Evolutionary conservation across 1,140 invertebrate genomes (phyloP), one percentile per base, ranked within the genome.

Genomic region (Drosophila serrata): DNA sequence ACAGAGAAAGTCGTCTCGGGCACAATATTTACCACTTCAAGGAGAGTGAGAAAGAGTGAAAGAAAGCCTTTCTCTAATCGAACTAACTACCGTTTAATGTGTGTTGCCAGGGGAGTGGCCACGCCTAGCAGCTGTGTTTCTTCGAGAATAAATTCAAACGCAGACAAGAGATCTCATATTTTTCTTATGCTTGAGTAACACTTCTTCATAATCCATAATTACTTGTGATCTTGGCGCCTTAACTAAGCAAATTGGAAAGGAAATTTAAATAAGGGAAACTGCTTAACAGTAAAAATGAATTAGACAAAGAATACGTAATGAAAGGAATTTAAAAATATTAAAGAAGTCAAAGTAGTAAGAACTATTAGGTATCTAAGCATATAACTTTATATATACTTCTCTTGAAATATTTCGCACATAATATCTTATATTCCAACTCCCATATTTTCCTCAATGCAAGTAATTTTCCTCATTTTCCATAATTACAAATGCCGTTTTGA

Each of bases 11-110:
- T 27, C 35, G 60, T 33, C 59, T 68, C 46, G n/a, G 40, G 81
- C 59, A 56, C 19, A 64, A 79, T 82, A 64, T 79, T 84, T 72
- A 80, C 76, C 57, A 42, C 43, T 76, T 37, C 35, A 35, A 15
- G 31, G 8, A 24, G 13, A 40, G 3, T 9, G n/a, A 9, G 45
- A 46, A 24, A 9, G 19, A n/a, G 13, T n/a, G 31, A 19, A 6
- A 2, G 33, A 65, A 62, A 42, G 48, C 51, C 68, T 69, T 67
- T 61, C 40, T 46, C 75, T 72, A 86, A 86, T 86, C 65, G 70
- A 9, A 73, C 81, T 79, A 90, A 88, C 85, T 90, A 88, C 80
- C 85, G 84, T 85, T 85, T 79, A 90, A 90, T 84, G 78, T 90
- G 72, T 77, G 76, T n/a, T n/a, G 60, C 22, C 64, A 60, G 27